Percentiles rank a stretch among this genome's conserved stretches.
These are phyloP conservation scores for Homarus gammarus DNA, from an alignment of 2,888 invertebrate species.

Conservation along the genomic window DNA sequence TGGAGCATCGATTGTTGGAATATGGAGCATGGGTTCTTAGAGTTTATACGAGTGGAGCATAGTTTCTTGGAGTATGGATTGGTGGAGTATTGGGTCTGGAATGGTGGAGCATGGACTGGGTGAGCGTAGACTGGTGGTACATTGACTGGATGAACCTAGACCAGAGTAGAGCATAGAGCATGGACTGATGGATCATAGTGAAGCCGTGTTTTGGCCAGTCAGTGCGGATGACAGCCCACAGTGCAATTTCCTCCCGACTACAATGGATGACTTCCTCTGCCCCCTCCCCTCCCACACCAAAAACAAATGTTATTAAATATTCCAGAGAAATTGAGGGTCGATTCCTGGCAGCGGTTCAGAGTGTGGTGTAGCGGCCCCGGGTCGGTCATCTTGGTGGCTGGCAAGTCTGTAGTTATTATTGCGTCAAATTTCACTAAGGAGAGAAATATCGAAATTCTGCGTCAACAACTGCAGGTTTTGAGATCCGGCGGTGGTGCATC, in stretches of 20 bases:
- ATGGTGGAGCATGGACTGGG: too few species aligned
- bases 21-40: too few species aligned
- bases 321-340: not conserved
- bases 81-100: too few species aligned
- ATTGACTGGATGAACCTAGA: too few species aligned
- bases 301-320: not conserved
- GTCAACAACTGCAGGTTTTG: constrained; percentile 23
- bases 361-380: not conserved
- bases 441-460: constrained; percentile 33
- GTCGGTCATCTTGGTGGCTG: not conserved
- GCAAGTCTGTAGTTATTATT: not conserved
- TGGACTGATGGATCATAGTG: too few species aligned
- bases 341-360: not conserved
- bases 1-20: too few species aligned
- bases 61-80: too few species aligned
- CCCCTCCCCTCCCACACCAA: not conserved
- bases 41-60: too few species aligned
- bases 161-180: not conserved
- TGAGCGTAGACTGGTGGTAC: too few species aligned
- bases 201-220: not conserved
- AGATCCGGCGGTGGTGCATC: constrained; percentile 29
- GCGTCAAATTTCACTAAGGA: constrained; percentile 1
- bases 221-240: not conserved
- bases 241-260: not conserved
- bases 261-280: not conserved